phyloP scores from a whole-genome alignment of 1,140 invertebrate genomes.

The Zaprionus lachaisei region DNA sequence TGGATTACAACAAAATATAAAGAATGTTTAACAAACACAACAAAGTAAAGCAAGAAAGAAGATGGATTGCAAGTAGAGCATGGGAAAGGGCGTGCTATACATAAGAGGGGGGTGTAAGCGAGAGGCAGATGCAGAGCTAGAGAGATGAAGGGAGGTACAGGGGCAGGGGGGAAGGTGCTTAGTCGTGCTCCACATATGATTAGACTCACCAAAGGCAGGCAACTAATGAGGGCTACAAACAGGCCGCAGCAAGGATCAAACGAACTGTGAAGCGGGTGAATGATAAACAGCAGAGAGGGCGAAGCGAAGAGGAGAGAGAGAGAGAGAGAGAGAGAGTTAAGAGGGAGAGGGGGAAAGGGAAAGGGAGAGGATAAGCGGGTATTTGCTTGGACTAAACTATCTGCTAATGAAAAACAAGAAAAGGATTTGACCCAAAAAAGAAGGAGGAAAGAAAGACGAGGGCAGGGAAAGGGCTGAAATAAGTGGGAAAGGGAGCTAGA shows the following conservation, averaged over 20 bases:
- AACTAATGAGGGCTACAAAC: slow-evolving; percentile 31
- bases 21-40: slow-evolving; percentile 13
- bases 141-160: neutral
- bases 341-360: neutral
- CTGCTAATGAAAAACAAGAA: slow-evolving; percentile 73
- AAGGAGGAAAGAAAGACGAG: neutral
- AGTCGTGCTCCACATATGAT: slow-evolving; percentile 34
- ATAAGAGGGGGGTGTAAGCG: neutral
- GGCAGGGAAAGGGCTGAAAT: neutral
- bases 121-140: neutral
- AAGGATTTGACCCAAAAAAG: slow-evolving; percentile 13
- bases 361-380: slow-evolving; percentile 4
- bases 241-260: slow-evolving; percentile 42
- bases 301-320: neutral
- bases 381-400: slow-evolving; percentile 58
- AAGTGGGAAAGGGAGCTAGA: neutral
- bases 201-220: slow-evolving; percentile 21
- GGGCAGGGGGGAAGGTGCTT: neutral
- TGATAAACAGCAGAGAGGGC: neutral
- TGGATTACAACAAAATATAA: neutral
- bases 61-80: neutral
- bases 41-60: slow-evolving; percentile 6
- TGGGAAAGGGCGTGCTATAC: neutral
- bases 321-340: neutral
- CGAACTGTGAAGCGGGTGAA: slow-evolving; percentile 45